Evolutionary conservation across 2,888 invertebrate species (phyloP).

Genomic region (Idaea dimidiata): DNA sequence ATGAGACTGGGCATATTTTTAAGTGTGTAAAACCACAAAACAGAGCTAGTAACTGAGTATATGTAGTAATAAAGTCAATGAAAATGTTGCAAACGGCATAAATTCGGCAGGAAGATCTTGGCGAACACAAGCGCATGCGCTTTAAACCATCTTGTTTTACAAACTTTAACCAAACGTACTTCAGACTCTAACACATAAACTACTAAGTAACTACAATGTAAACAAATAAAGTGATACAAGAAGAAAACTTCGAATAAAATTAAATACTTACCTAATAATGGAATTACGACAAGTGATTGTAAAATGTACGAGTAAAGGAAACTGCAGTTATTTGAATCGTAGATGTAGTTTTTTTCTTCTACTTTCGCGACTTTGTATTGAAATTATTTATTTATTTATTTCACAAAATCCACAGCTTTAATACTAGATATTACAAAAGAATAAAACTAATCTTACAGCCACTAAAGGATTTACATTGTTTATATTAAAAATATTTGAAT

Average conservation of each 20-base stretch:
- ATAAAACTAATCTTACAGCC: too few species aligned
- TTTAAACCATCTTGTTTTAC: constrained; percentile 21
- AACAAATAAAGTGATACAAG: constrained; percentile 19
- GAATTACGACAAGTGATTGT: background rate
- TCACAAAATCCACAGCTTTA: too few species aligned
- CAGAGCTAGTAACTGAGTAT: constrained; percentile 27
- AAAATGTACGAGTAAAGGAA: background rate
- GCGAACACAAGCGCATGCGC: constrained; percentile 59
- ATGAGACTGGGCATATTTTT: background rate
- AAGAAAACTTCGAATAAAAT: background rate
- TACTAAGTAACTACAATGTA: constrained; percentile 20
- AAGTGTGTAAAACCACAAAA: background rate
- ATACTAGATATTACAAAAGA: too few species aligned
- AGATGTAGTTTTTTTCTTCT: too few species aligned
- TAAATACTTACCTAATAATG: background rate
- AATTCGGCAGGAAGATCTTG: constrained; percentile 38
- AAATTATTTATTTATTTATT: too few species aligned
- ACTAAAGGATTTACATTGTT: too few species aligned
- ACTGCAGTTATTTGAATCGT: too few species aligned
- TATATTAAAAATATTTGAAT: too few species aligned
- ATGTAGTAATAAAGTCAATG: constrained; percentile 53
- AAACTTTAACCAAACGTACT: constrained; percentile 40
- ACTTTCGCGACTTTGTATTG: too few species aligned
- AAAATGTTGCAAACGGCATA: constrained; percentile 57
- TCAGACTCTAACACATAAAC: constrained; percentile 27